Conservation (phyloP, 2,888 invertebrate genomes). For the Epiblema foenella region DNA sequence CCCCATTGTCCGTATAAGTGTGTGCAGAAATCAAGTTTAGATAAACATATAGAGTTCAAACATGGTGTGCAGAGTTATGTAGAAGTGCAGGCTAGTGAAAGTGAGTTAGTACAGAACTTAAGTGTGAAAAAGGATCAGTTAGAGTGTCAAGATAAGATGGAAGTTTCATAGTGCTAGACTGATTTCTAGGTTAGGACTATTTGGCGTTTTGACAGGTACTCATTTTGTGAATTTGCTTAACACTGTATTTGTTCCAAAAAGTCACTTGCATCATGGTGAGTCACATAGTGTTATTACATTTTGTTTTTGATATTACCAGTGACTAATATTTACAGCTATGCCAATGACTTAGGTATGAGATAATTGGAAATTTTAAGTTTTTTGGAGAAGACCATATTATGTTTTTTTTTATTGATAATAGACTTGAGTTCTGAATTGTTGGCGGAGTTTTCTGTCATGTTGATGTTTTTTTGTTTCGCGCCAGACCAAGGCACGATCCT, state of each 20-base stretch:
- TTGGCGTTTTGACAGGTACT: slow-evolving; percentile 1
- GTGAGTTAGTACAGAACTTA: slow-evolving; percentile 62
- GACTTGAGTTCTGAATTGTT: too few species aligned
- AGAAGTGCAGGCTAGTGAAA: slow-evolving; percentile 52
- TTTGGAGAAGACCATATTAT: too few species aligned
- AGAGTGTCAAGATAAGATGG: slow-evolving; percentile 28
- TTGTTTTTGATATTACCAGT: too few species aligned
- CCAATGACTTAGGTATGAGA: too few species aligned
- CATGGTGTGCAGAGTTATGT: slow-evolving; percentile 57
- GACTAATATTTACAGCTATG: too few species aligned
- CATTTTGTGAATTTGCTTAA: not conserved
- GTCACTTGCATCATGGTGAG: too few species aligned
- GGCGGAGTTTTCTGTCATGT: too few species aligned
- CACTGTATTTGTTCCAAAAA: not conserved
- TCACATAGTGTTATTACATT: too few species aligned
- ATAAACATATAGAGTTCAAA: slow-evolving; percentile 78
- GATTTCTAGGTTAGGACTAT: slow-evolving; percentile 1
- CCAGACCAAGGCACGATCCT: too few species aligned
- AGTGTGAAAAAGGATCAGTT: slow-evolving; percentile 63
- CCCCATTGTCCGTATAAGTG: slow-evolving; percentile 74
- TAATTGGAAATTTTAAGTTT: too few species aligned
- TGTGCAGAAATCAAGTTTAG: slow-evolving; percentile 77
- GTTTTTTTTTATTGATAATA: too few species aligned
- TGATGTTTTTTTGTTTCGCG: too few species aligned
- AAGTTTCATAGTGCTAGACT: slow-evolving; percentile 26